Conservation (phyloP, 2,888 invertebrate genomes). For the Fragum whitleyi region DNA sequence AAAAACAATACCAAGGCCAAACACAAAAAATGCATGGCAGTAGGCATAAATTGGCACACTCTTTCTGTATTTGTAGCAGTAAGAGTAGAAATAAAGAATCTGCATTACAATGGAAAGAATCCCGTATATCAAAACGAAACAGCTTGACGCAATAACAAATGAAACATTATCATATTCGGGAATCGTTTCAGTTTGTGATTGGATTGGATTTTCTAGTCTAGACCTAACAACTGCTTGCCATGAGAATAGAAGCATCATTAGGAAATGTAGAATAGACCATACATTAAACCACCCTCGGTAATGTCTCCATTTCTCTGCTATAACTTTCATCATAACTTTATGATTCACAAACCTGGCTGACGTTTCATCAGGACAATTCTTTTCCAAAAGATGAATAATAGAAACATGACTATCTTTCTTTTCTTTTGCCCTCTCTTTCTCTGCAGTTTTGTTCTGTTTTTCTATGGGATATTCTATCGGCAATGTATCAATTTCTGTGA, state of each 20-base stretch:
- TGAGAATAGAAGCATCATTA: background rate
- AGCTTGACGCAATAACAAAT: background rate
- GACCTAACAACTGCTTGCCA: constrained; percentile 9
- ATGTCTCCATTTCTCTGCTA: background rate
- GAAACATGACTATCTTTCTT: background rate
- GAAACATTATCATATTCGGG: background rate
- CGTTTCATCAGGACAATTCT: background rate
- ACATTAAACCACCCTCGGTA: background rate
- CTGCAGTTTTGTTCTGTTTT: too few species aligned
- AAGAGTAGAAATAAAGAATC: background rate
- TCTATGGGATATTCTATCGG: background rate
- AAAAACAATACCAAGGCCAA: background rate
- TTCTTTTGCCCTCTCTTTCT: background rate
- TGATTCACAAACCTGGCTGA: background rate
- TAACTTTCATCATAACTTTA: background rate
- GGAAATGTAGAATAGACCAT: background rate
- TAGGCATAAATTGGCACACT: background rate
- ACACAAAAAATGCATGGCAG: background rate
- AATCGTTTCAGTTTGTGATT: background rate
- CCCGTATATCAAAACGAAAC: background rate
- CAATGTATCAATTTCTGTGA: constrained; percentile 3
- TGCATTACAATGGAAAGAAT: background rate
- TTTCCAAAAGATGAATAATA: background rate
- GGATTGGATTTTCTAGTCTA: background rate
- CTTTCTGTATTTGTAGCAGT: background rate